phyloP scores from a whole-genome alignment of 2,888 invertebrate genomes.

The Heteropelma amictum region DNA sequence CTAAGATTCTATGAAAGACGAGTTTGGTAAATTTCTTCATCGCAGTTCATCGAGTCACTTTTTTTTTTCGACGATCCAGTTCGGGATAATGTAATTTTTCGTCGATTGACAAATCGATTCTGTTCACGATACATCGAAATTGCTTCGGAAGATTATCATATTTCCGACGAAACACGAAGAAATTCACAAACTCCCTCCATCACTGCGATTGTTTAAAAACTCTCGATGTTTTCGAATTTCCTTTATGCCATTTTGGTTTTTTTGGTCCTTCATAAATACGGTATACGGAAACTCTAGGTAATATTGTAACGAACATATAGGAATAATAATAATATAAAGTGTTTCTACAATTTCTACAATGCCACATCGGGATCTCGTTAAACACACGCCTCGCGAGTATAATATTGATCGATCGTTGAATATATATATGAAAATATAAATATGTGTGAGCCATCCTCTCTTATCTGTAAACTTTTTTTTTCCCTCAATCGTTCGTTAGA shows the following conservation, averaged over 20 bases:
- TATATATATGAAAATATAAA: constrained; percentile 58
- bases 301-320: constrained; percentile 14
- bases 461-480: constrained; percentile 22
- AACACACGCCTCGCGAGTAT: constrained; percentile 29
- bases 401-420: constrained; percentile 23
- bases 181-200: too few relatives aligned
- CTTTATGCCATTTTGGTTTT: too few relatives aligned
- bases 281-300: constrained; percentile 10
- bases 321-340: constrained; percentile 34
- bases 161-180: too few relatives aligned
- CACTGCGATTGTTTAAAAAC: too few relatives aligned
- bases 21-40: too few relatives aligned
- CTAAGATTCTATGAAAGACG: too few relatives aligned
- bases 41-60: too few relatives aligned
- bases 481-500: constrained; percentile 29
- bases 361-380: constrained; percentile 38
- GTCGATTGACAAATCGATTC: too few relatives aligned
- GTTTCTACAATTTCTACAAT: constrained; percentile 57
- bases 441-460: constrained; percentile 2
- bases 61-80: too few relatives aligned
- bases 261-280: constrained; percentile 11
- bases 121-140: too few relatives aligned
- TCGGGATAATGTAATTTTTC: too few relatives aligned
- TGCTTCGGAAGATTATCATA: too few relatives aligned
- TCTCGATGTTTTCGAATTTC: constrained; percentile 5